Evolutionary conservation across 2,888 invertebrate species (phyloP).

Genomic region (Lagria hirta): DNA sequence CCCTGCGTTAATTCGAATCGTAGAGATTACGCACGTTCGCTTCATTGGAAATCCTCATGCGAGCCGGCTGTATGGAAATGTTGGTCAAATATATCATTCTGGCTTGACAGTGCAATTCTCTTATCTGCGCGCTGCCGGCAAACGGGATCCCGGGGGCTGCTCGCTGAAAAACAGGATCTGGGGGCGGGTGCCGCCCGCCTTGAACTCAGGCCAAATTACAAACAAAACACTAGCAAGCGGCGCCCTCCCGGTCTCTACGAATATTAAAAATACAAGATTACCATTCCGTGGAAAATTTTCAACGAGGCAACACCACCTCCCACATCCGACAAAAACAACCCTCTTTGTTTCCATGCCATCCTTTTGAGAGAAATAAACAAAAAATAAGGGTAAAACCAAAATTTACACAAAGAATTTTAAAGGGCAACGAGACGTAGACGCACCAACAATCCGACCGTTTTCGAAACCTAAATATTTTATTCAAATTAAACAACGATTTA

Average conservation of each 20-base stretch:
- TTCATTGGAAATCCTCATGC: constrained; percentile 56
- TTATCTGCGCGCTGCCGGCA: constrained; percentile 70
- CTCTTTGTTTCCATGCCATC: constrained; percentile 8
- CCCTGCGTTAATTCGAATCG: constrained; percentile 63
- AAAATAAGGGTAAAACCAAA: too few species aligned
- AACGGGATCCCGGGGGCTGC: constrained; percentile 52
- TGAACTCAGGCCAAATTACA: constrained; percentile 50
- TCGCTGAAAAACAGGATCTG: constrained; percentile 56
- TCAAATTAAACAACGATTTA: too few species aligned
- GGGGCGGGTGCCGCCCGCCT: constrained; percentile 34
- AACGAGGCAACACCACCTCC: too few species aligned
- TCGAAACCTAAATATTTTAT: too few species aligned
- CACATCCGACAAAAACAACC: constrained; percentile 13
- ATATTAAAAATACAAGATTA: constrained; percentile 28
- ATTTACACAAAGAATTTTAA: too few species aligned
- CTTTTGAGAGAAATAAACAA: too few species aligned
- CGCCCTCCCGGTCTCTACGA: constrained; percentile 27
- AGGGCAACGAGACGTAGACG: too few species aligned
- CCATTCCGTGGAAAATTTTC: constrained; percentile 21
- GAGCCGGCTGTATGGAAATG: constrained; percentile 71
- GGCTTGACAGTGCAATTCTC: constrained; percentile 88
- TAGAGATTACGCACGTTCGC: constrained; percentile 62
- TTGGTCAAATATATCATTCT: constrained; percentile 89
- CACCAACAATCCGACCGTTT: too few species aligned
- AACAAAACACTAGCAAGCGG: constrained; percentile 49